Percentiles rank a stretch among this genome's conserved stretches.
phyloP scores from a whole-genome alignment of 2,888 invertebrate species.

The Eupithecia abbreviata region DNA sequence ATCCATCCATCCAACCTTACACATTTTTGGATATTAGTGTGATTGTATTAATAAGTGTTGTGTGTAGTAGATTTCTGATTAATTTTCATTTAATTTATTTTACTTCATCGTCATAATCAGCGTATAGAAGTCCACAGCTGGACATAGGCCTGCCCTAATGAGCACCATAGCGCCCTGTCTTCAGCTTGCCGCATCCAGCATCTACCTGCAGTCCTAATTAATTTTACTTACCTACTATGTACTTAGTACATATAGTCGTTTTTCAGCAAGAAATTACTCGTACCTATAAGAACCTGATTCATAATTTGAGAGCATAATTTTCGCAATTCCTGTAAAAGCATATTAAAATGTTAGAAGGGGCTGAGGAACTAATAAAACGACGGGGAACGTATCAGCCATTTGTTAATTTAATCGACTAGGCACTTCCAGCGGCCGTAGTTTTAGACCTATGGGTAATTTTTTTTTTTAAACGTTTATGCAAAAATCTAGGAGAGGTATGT shows the following conservation, averaged over 20 bases:
- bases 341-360: conserved; percentile 26
- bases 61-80: too few species aligned
- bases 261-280: not conserved
- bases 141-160: too few species aligned
- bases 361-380: conserved; percentile 8
- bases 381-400: conserved; percentile 31
- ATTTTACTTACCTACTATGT: too few species aligned
- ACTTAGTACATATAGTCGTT: not conserved
- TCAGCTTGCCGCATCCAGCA: too few species aligned
- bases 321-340: conserved; percentile 20
- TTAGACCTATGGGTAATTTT: not conserved
- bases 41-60: too few species aligned
- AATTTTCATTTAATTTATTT: too few species aligned
- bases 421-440: conserved; percentile 6
- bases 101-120: too few species aligned
- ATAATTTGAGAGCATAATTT: conserved; percentile 4
- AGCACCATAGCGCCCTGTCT: too few species aligned
- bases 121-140: too few species aligned
- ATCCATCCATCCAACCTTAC: too few species aligned
- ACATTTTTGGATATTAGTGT: not conserved
- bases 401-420: conserved; percentile 28
- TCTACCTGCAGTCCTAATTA: too few species aligned
- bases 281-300: not conserved
- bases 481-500: not conserved
- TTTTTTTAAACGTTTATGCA: too few species aligned